Evolutionary conservation across 1,140 invertebrate species (phyloP).

Genomic region (Drosophila arizonae): DNA sequence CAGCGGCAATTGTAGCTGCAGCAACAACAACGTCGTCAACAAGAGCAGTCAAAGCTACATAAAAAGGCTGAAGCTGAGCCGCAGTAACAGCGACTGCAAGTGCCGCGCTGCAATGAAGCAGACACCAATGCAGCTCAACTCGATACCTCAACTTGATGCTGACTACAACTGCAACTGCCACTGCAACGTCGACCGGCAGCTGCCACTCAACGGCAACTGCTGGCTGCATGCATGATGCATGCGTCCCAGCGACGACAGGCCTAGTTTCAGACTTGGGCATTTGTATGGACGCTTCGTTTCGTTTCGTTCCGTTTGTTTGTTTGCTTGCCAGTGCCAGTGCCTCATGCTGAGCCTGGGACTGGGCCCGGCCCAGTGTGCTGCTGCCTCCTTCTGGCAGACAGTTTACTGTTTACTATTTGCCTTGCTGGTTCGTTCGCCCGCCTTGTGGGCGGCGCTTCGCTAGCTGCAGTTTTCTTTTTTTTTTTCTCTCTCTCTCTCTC

Average conservation of each 20-base stretch:
- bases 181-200: constrained; percentile 34
- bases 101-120: constrained; percentile 52
- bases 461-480: constrained; percentile 4
- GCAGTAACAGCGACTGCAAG: constrained; percentile 39
- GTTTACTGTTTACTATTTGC: constrained; percentile 45
- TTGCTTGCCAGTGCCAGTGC: constrained; percentile 38
- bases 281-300: constrained; percentile 46
- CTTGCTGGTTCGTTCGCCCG: constrained; percentile 33
- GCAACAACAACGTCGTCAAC: constrained; percentile 18
- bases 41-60: constrained; percentile 23
- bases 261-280: constrained; percentile 35
- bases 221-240: constrained; percentile 64
- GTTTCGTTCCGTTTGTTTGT: constrained; percentile 18
- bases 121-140: constrained; percentile 35
- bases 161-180: constrained; percentile 37
- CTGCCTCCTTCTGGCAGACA: constrained; percentile 13
- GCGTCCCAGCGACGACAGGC: constrained; percentile 38
- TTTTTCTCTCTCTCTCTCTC: too few relatives aligned
- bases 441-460: background rate
- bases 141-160: constrained; percentile 45
- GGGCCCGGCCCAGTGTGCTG: background rate
- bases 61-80: constrained; percentile 32
- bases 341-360: constrained; percentile 6
- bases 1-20: constrained; percentile 61
- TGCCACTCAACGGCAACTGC: constrained; percentile 47